Conservation (phyloP, 2,113 vertebrate species). For the Pseudopodoces humilis region DNA sequence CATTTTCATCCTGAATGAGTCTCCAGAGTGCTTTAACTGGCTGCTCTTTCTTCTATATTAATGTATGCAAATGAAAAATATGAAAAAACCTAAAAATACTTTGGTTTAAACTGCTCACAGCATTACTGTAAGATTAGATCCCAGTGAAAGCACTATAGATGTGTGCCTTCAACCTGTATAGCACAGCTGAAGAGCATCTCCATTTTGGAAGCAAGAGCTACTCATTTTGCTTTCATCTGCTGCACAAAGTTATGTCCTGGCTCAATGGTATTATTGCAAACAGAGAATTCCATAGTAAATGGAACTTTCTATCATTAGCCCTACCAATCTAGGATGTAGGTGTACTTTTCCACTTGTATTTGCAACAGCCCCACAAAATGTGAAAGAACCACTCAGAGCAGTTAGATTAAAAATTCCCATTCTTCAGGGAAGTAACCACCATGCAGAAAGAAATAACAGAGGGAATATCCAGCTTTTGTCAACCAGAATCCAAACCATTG, state of each 20-base stretch:
- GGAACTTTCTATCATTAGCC: not conserved
- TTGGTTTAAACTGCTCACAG: not conserved
- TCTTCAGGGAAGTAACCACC: not conserved
- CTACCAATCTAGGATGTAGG: not conserved
- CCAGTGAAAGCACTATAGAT: not conserved
- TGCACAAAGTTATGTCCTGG: not conserved
- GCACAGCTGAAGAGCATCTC: not conserved
- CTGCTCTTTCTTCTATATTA: not conserved
- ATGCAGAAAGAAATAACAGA: not conserved
- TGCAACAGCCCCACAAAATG: not conserved
- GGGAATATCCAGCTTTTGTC: not conserved
- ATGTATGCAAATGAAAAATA: not conserved
- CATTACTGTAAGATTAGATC: not conserved
- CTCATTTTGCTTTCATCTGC: not conserved
- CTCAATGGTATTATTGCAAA: not conserved
- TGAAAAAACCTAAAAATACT: not conserved
- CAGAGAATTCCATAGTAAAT: slow-evolving; percentile 13
- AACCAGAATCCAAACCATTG: not conserved
- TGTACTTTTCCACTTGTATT: not conserved
- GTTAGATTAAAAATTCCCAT: not conserved
- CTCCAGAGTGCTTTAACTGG: not conserved
- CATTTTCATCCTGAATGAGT: not conserved
- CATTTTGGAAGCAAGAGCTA: not conserved
- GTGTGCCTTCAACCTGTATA: not conserved
- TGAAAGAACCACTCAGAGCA: not conserved